Percentiles rank a stretch among this genome's conserved stretches.
Evolutionary conservation across 2,797 vertebrate genomes (phyloP).

Genomic region (Neopelma chrysocephalum): DNA sequence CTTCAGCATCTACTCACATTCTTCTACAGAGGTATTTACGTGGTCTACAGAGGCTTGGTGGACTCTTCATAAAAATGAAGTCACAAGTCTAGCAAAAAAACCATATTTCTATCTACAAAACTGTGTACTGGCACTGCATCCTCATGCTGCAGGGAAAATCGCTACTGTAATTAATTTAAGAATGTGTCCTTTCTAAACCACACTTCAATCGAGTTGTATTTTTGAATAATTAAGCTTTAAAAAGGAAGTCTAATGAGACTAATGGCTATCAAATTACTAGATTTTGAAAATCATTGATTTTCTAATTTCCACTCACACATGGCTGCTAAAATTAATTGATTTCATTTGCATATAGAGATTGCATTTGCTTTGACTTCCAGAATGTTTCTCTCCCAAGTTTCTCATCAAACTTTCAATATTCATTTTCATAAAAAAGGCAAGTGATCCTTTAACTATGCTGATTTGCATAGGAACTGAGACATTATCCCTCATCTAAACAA

Average conservation of each 20-base stretch:
- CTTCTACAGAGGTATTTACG: background rate
- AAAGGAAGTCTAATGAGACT: conserved; percentile 76
- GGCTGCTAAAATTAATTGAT: conserved; percentile 75
- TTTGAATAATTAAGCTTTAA: conserved; percentile 77
- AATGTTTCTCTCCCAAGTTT: conserved; percentile 68
- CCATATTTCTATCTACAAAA: background rate
- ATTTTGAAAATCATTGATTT: conserved; percentile 77
- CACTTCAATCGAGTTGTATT: conserved; percentile 60
- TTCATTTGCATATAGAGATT: conserved; percentile 74
- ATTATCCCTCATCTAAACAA: conserved; percentile 66
- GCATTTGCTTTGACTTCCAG: conserved; percentile 67
- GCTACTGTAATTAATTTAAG: conserved; percentile 70
- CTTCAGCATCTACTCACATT: background rate
- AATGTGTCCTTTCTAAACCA: conserved; percentile 61
- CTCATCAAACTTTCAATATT: conserved; percentile 72
- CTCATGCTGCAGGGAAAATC: conserved; percentile 32
- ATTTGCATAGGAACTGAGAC: conserved; percentile 72
- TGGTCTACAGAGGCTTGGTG: background rate
- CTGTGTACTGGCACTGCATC: background rate
- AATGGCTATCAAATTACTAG: conserved; percentile 78
- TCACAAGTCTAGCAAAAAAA: background rate
- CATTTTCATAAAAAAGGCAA: conserved; percentile 63
- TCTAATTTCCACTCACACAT: conserved; percentile 63
- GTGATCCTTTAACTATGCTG: conserved; percentile 62
- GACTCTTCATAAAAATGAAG: background rate